A percentile compares a stretch with the other conserved stretches of the same genome.
phyloP scores from a whole-genome alignment of 2,888 invertebrate species.

The Uropetala carovei region DNA sequence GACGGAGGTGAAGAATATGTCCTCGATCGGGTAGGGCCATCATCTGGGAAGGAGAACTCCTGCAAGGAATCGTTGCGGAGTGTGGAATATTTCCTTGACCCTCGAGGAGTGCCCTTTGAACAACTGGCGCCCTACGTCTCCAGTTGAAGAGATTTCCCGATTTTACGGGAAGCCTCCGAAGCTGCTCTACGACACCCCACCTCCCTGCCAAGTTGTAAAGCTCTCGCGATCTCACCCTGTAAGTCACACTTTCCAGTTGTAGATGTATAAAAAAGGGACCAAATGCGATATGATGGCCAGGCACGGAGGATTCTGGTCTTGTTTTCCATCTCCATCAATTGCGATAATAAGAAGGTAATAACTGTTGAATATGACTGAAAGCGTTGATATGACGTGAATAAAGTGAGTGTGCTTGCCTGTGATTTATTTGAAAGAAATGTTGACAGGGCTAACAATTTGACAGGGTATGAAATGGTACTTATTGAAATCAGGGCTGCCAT shows the following conservation, averaged over 20 bases:
- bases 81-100: conserved; percentile 55
- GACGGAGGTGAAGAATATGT: conserved; percentile 33
- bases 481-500: conserved; percentile 50
- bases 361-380: conserved; percentile 22
- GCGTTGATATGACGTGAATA: conserved; percentile 41
- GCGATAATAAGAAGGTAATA: conserved; percentile 17
- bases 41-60: conserved; percentile 44
- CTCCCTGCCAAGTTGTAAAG: conserved; percentile 65
- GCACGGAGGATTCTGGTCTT: background rate
- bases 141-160: conserved; percentile 60
- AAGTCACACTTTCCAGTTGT: conserved; percentile 64
- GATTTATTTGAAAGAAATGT: conserved; percentile 55
- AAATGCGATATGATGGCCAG: conserved; percentile 45
- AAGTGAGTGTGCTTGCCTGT: conserved; percentile 53
- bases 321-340: conserved; percentile 36
- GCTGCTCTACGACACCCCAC: conserved; percentile 64
- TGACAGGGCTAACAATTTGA: conserved; percentile 65
- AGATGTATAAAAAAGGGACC: conserved; percentile 47
- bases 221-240: conserved; percentile 65
- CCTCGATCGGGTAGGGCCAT: conserved; percentile 5
- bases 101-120: conserved; percentile 51
- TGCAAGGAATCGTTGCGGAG: conserved; percentile 61
- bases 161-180: conserved; percentile 29
- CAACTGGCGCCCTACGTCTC: conserved; percentile 64
- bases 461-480: conserved; percentile 65